These are phyloP conservation scores for Dasyprocta punctata DNA, from an alignment of 2,113 vertebrate species.

Conservation along the genomic window DNA sequence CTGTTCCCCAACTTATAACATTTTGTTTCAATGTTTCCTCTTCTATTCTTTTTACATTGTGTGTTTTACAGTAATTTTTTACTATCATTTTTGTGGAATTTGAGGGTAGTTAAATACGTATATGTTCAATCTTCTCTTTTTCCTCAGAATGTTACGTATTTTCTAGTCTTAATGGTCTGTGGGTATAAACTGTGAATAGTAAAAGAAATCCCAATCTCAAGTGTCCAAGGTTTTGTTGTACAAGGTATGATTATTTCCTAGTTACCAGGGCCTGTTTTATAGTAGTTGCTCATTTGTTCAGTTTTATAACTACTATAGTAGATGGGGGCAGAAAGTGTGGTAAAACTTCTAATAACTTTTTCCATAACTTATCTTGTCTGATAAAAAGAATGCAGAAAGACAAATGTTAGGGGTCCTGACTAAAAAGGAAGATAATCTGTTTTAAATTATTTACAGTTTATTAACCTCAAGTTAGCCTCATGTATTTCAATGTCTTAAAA, in stretches of 20 bases:
- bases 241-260: background rate
- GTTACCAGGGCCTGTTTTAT: background rate
- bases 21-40: constrained; percentile 10
- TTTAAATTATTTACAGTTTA: constrained; percentile 4
- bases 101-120: background rate
- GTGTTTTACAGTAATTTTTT: background rate
- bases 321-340: background rate
- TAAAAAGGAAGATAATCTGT: background rate
- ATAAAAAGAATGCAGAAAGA: background rate
- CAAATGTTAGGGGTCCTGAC: background rate
- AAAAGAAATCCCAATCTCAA: background rate
- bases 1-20: background rate
- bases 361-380: background rate
- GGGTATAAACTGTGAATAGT: background rate
- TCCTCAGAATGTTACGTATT: background rate
- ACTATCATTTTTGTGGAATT: background rate
- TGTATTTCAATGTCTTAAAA: constrained; percentile 5
- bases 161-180: constrained; percentile 7
- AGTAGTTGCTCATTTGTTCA: background rate
- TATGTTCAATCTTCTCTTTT: background rate
- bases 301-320: background rate
- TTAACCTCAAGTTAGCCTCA: background rate
- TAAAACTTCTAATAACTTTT: background rate
- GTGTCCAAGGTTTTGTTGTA: background rate
- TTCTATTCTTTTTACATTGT: background rate